A percentile compares a stretch with the other conserved stretches of the same genome.
Conservation (phyloP, 2,888 invertebrate genomes). For the Nemapogon koenigi region DNA sequence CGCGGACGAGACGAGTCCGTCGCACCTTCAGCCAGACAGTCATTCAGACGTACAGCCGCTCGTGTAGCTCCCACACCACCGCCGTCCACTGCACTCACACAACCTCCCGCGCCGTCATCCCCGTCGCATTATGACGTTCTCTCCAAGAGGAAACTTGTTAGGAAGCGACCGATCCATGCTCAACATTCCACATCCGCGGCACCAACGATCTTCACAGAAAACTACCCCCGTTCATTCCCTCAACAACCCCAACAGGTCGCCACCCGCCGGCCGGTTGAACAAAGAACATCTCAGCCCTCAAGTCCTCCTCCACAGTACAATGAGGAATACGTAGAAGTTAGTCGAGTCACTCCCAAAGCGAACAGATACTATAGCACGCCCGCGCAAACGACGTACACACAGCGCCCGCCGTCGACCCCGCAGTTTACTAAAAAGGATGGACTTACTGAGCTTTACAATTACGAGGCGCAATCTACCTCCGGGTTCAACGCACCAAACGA, state of each 20-base stretch:
- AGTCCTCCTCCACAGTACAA: slow-evolving; percentile 33
- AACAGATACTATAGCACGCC: slow-evolving; percentile 30
- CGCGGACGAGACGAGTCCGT: slow-evolving; percentile 47
- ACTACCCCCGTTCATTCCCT: slow-evolving; percentile 19
- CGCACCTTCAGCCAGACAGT: slow-evolving; percentile 19
- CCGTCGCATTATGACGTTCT: slow-evolving; percentile 24
- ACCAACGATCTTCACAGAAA: slow-evolving; percentile 29
- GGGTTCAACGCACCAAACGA: slow-evolving; percentile 34
- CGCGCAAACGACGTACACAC: slow-evolving; percentile 31
- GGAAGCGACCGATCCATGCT: slow-evolving; percentile 42
- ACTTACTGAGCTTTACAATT: slow-evolving; percentile 49
- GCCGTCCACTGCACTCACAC: slow-evolving; percentile 41
- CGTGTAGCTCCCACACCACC: slow-evolving; percentile 39
- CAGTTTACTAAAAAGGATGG: slow-evolving; percentile 45
- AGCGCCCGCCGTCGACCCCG: slow-evolving; percentile 18
- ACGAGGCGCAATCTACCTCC: slow-evolving; percentile 46
- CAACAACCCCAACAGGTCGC: background rate
- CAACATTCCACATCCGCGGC: slow-evolving; percentile 27
- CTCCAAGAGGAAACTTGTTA: slow-evolving; percentile 43
- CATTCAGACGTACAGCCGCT: slow-evolving; percentile 24
- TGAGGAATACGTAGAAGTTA: slow-evolving; percentile 53
- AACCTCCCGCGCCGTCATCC: slow-evolving; percentile 26
- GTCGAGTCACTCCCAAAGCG: slow-evolving; percentile 44
- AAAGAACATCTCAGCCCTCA: slow-evolving; percentile 12
- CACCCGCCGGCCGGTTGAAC: slow-evolving; percentile 3